Base-by-base conservation (phyloP, 2,888 invertebrate genomes). In the Antitype chi region DNA sequence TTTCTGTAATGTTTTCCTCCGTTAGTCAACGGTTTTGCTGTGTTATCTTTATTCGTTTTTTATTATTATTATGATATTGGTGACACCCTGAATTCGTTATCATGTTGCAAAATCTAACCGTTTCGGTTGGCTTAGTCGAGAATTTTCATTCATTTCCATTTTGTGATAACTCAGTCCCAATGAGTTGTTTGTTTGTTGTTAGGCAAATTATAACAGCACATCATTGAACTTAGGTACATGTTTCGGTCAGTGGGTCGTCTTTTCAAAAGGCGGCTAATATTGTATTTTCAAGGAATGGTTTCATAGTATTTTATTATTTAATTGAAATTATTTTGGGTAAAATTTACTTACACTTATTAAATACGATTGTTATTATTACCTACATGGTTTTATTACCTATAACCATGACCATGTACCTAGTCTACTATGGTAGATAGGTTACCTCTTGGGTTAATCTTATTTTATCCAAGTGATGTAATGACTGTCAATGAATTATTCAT, bases 21-120 rank as follows among this genome's bases (percentile, higher is more conserved):
- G 70, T 25, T 62, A 47, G 32, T 32, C 63, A 53, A 70, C 52
- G 32, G 62, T 60, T 74, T 43, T n/a, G 38, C 60, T 3, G 57
- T 82, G 74, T 78, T 82, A 87, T 79, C 88, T 73, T 53, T 20
- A 62, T 17, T 69, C 38, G 76, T 78, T 86, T 87, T 84, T 75
- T 86, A 81, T 76, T 81, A 75, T 81, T 87, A 78, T 75, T 78
- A 63, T 60, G 76, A 64, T 81, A 83, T 63, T 76, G 69, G 47
- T 43, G 80, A 76, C 74, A 74, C 43, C 28, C 25, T 63, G 43
- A 80, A 82, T 75, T 76, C 73, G 67, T 74, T 80, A 82, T 77
- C 69, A 43, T 59, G 13, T 32, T 66, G 52, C 52, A 69, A 77
- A 63, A 82, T 88, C 64, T 84, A 80, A 76, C 64, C 64, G 52